phyloP scores from a whole-genome alignment of 2,113 vertebrate genomes.

The Pithys albifrons region DNA sequence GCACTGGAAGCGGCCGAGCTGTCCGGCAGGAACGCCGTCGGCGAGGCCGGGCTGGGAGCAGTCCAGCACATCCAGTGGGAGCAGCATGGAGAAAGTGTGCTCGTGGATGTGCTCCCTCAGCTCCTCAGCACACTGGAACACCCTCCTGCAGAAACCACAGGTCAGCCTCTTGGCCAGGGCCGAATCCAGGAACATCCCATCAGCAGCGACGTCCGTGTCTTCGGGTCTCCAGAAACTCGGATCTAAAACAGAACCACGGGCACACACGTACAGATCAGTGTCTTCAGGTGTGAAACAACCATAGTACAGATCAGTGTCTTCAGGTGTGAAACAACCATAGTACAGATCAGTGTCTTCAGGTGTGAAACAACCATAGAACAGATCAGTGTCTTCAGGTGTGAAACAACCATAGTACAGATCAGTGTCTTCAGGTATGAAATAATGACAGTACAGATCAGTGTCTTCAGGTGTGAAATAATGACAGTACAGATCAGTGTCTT shows the following conservation, averaged over 20 bases:
- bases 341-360: too few species aligned
- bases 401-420: neutral
- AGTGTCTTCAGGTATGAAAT: neutral
- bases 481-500: neutral
- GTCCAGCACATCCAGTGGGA: conserved; percentile 69
- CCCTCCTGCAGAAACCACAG: conserved; percentile 83
- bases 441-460: too few species aligned
- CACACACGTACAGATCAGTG: neutral
- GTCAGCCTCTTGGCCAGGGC: conserved; percentile 63
- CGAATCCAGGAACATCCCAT: conserved; percentile 54
- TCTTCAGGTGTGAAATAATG: too few species aligned
- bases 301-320: neutral
- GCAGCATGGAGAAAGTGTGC: conserved; percentile 71
- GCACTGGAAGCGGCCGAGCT: conserved; percentile 78
- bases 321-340: too few species aligned
- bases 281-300: too few species aligned
- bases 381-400: too few species aligned
- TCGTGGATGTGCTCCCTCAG: conserved; percentile 78
- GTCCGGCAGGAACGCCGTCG: neutral
- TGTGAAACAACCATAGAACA: neutral
- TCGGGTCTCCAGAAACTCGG: neutral
- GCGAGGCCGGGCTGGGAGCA: neutral
- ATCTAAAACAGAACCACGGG: neutral
- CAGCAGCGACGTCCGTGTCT: neutral
- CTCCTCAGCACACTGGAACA: conserved; percentile 75